Evolutionary conservation across 1,140 invertebrate species (phyloP).

Genomic region (Drosophila takahashii): DNA sequence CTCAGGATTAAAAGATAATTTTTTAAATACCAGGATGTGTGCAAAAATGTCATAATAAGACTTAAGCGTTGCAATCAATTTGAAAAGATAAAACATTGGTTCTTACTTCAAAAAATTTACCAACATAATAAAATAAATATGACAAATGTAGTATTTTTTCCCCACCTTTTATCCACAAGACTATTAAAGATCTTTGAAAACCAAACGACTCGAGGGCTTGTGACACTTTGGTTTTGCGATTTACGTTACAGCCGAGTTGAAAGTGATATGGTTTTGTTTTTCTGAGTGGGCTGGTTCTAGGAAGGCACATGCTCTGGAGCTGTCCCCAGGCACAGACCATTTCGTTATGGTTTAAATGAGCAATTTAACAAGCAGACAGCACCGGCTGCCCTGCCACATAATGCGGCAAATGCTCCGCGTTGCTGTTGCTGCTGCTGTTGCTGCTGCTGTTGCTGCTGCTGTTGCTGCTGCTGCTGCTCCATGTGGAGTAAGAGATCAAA

Average conservation of each 20-base stretch:
- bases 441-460: conserved; percentile 19
- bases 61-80: too few relatives aligned
- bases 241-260: not conserved
- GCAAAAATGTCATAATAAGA: too few relatives aligned
- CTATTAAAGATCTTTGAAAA: not conserved
- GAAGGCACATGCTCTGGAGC: conserved; percentile 71
- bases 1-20: too few relatives aligned
- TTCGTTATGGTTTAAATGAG: conserved; percentile 82
- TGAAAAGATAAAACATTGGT: too few relatives aligned
- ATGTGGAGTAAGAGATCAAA: conserved; percentile 82
- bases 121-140: too few relatives aligned
- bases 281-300: conserved; percentile 54
- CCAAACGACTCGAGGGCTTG: not conserved
- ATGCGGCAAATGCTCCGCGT: conserved; percentile 43
- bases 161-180: too few relatives aligned
- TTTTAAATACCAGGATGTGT: too few relatives aligned
- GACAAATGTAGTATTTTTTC: too few relatives aligned
- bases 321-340: conserved; percentile 53
- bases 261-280: conserved; percentile 10
- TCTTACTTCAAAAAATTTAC: too few relatives aligned
- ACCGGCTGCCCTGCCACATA: conserved; percentile 53
- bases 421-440: conserved; percentile 37
- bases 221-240: not conserved
- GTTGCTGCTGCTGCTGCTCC: conserved; percentile 44
- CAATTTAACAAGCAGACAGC: conserved; percentile 81